Conservation (phyloP, 2,113 vertebrate genomes). For the Stomatorhinus ivindoensis region DNA sequence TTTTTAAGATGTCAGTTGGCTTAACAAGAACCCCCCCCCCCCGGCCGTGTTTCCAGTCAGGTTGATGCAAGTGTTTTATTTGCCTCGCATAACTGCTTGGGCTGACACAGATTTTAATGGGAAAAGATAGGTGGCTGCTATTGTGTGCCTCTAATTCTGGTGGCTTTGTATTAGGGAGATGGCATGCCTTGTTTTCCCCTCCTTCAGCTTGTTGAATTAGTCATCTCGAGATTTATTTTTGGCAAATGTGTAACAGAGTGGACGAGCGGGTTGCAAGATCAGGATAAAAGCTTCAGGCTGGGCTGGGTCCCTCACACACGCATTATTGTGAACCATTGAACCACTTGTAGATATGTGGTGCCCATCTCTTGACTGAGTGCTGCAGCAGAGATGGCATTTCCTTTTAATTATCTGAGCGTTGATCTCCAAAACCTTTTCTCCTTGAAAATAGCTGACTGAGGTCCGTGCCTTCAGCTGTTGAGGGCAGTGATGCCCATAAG, state of each 20-base stretch:
- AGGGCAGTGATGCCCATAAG: background rate
- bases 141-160: background rate
- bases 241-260: background rate
- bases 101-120: background rate
- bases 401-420: background rate
- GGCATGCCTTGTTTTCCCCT: background rate
- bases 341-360: background rate
- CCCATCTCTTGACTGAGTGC: background rate
- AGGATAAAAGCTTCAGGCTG: background rate
- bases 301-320: background rate
- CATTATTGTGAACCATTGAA: background rate
- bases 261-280: background rate
- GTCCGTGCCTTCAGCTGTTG: background rate
- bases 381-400: background rate
- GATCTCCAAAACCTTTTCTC: background rate
- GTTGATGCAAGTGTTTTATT: background rate
- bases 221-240: background rate
- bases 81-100: background rate
- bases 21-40: background rate
- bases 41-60: background rate
- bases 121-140: background rate
- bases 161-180: background rate
- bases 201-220: background rate
- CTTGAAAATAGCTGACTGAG: background rate
- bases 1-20: background rate